Conservation (phyloP, 2,888 invertebrate genomes). For the Euphydryas editha region DNA sequence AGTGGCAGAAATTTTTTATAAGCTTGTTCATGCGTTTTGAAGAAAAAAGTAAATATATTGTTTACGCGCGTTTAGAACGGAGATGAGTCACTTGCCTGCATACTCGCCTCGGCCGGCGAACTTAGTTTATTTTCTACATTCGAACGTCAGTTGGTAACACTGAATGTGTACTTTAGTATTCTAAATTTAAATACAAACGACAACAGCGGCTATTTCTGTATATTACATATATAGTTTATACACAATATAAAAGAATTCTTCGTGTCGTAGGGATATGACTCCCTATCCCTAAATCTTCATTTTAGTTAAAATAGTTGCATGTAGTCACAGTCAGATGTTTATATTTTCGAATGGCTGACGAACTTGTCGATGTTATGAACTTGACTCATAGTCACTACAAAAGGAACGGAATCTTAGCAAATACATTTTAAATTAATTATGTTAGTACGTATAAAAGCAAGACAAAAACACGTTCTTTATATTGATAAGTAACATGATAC, state of each 20-base stretch:
- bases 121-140: slow-evolving; percentile 43
- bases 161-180: slow-evolving; percentile 28
- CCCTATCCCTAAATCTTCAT: background rate
- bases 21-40: slow-evolving; percentile 12
- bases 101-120: slow-evolving; percentile 45
- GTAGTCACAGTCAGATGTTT: slow-evolving; percentile 1
- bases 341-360: background rate
- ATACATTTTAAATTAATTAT: no score
- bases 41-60: slow-evolving; percentile 2
- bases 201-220: slow-evolving; percentile 30
- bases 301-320: background rate
- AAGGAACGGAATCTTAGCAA: no score
- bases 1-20: background rate
- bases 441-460: background rate
- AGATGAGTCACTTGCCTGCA: slow-evolving; percentile 56
- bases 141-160: slow-evolving; percentile 38
- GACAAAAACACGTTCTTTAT: background rate
- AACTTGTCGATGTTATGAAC: background rate
- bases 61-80: slow-evolving; percentile 42
- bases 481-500: slow-evolving; percentile 10
- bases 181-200: slow-evolving; percentile 40
- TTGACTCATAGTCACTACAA: no score
- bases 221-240: slow-evolving; percentile 18
- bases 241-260: slow-evolving; percentile 29
- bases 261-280: slow-evolving; percentile 13